Conservation (phyloP, 2,113 vertebrate genomes). For the Eubucco bourcierii region DNA sequence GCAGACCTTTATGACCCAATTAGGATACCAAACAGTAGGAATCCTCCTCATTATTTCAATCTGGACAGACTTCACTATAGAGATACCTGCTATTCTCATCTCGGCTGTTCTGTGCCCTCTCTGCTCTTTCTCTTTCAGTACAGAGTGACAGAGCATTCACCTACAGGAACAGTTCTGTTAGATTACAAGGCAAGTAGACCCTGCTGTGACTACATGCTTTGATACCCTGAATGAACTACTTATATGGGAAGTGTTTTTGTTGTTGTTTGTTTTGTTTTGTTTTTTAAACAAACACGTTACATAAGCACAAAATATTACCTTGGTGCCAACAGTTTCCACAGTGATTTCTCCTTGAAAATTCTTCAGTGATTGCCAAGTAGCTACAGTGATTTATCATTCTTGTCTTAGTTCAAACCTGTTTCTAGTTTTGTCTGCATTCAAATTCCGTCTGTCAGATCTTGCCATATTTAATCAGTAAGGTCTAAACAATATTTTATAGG, state of each 20-base stretch:
- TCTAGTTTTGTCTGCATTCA: neutral
- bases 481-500: neutral
- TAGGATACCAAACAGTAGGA: neutral
- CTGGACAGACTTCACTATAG: neutral
- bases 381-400: neutral
- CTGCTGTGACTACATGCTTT: neutral
- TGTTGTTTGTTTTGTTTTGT: neutral
- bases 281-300: neutral
- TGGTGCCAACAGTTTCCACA: neutral
- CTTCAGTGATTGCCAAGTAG: neutral
- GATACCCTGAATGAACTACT: neutral
- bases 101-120: neutral
- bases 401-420: neutral
- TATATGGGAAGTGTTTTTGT: neutral
- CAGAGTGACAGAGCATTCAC: neutral
- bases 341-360: neutral
- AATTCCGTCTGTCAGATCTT: neutral
- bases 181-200: neutral
- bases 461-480: neutral
- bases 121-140: neutral
- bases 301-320: neutral
- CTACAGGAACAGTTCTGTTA: neutral
- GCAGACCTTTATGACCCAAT: neutral
- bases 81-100: neutral
- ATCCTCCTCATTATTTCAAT: neutral